Base-by-base conservation (phyloP, 2,888 invertebrate species). In the Prosopocoilus inquinatus region DNA sequence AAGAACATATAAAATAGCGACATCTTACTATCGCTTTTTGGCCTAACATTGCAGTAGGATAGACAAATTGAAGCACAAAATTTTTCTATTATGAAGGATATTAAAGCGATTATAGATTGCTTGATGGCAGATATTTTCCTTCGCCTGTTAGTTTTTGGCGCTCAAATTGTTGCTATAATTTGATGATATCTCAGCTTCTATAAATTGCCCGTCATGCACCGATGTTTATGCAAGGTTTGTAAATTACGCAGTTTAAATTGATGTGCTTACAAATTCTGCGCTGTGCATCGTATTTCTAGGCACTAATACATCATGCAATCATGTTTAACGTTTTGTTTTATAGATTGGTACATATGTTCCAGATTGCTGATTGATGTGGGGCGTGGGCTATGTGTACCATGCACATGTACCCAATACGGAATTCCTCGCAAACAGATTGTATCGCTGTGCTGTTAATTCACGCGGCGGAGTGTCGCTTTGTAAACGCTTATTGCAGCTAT, bases 291-390 rank as follows among this genome's bases (percentile, higher is more conserved):
- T 54, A 59, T 52, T 43, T 38, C 47, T 47, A 56, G 50, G 46
- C 57, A 44, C 53, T 59, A 61, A 59, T 61, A 56, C 58, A 61
- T 63, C 61, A 63, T 61, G 61, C 59, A 52, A 63, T 49, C 56
- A 47, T 60, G 63, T 61, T 63, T 56, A 57, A 53, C 61, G 57
- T 64, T 65, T 62, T 64, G 63, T 60, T 62, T 57, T 59, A 63
- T 64, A 58, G 60, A 67, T 68, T 64, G 65, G 64, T 66, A 71
- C 71, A 70, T 64, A 67, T 69, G 70, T 71, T 70, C 64, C 64
- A 68, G 66, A 69, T 68, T 64, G 64, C 61, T 66, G 68, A 69
- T 65, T 68, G 68, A 69, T 69, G 67, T 59, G 58, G 60, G 64
- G 66, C 64, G 65, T 64, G 68, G 64, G 63, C 65, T 59, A 61